phyloP scores from a whole-genome alignment of 2,113 vertebrate species.

The Electrona antarctica region DNA sequence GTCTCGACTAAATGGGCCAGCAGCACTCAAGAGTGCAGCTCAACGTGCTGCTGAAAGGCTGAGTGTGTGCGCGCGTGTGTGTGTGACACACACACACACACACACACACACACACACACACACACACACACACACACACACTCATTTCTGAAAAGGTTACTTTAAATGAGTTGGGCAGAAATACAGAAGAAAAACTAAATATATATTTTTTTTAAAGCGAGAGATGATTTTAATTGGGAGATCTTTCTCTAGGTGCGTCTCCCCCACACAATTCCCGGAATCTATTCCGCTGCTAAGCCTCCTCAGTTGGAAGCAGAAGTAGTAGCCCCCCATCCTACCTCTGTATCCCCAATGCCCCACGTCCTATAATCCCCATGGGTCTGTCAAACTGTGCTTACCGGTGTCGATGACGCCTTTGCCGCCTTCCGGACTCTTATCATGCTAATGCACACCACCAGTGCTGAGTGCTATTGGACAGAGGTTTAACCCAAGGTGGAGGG shows the following conservation, averaged over 20 bases:
- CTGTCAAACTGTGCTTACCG: slow-evolving; percentile 16
- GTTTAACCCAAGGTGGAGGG: slow-evolving; percentile 23
- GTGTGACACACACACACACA: too few species aligned
- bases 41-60: slow-evolving; percentile 7
- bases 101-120: too few species aligned
- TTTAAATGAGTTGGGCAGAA: neutral
- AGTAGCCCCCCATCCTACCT: too few species aligned
- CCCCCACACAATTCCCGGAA: neutral
- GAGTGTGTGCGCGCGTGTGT: neutral
- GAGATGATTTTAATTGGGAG: too few species aligned
- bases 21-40: neutral
- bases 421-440: slow-evolving; percentile 39
- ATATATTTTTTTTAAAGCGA: too few species aligned
- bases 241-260: neutral
- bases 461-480: slow-evolving; percentile 22
- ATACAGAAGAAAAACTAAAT: neutral
- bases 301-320: neutral
- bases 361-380: neutral
- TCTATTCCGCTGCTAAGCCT: slow-evolving; percentile 18
- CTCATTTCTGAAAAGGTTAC: neutral
- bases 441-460: slow-evolving; percentile 32
- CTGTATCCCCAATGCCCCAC: neutral
- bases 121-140: neutral
- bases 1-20: slow-evolving; percentile 10
- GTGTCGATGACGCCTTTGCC: slow-evolving; percentile 23